These are phyloP conservation scores for Luffia ferchaultella DNA, from an alignment of 2,888 invertebrate genomes.

Conservation along the genomic window DNA sequence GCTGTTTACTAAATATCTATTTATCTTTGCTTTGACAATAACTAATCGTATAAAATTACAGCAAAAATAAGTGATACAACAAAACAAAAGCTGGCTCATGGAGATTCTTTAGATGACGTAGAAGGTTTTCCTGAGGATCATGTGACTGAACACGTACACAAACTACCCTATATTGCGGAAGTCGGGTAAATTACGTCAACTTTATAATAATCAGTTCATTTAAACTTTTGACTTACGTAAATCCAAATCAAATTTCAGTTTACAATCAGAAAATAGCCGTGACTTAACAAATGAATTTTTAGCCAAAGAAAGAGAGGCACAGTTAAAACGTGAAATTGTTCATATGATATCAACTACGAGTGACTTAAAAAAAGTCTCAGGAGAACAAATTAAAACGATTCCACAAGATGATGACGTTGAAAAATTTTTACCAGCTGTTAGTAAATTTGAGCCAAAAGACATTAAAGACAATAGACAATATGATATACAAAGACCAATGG, in stretches of 20 bases:
- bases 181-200: slow-evolving; percentile 37
- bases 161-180: slow-evolving; percentile 56
- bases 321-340: slow-evolving; percentile 35
- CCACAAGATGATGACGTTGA: slow-evolving; percentile 21
- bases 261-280: slow-evolving; percentile 21
- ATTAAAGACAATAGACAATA: too few relatives aligned
- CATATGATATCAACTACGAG: slow-evolving; percentile 7
- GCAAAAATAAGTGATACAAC: neutral
- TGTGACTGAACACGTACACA: slow-evolving; percentile 49
- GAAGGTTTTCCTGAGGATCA: slow-evolving; percentile 62
- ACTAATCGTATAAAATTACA: too few relatives aligned
- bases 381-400: slow-evolving; percentile 22
- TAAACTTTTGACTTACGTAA: neutral
- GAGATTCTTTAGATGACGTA: slow-evolving; percentile 60
- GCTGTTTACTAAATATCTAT: too few relatives aligned
- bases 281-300: slow-evolving; percentile 38
- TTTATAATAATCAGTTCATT: slow-evolving; percentile 2
- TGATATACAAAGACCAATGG: too few relatives aligned
- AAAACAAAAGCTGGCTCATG: slow-evolving; percentile 33
- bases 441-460: too few relatives aligned
- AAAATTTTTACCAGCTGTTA: too few relatives aligned
- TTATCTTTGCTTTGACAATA: too few relatives aligned
- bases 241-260: slow-evolving; percentile 22
- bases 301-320: slow-evolving; percentile 42
- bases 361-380: too few relatives aligned